phyloP scores from a whole-genome alignment of 2,888 invertebrate species.

The Acronicta alni region DNA sequence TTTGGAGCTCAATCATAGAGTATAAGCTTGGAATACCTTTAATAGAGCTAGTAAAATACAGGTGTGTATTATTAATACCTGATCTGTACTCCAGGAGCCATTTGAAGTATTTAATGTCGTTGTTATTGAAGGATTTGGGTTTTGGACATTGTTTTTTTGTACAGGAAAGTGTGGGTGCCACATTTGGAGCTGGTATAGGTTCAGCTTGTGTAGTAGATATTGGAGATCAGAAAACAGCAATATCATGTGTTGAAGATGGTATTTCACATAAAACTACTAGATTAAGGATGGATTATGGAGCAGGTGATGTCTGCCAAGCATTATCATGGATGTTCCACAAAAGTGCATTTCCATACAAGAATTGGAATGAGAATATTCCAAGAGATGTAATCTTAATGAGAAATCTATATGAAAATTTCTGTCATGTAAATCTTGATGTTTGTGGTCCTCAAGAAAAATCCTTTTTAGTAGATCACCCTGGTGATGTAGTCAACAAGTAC shows the following conservation, averaged over 20 bases:
- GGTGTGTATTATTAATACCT: conserved; percentile 96
- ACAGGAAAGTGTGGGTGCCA: conserved; percentile 91
- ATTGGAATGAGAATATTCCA: conserved; percentile 92
- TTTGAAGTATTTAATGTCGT: conserved; percentile 94
- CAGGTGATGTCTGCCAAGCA: conserved; percentile 96
- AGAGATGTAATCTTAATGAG: conserved; percentile 94
- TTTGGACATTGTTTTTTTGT: conserved; percentile 95
- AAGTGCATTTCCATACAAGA: conserved; percentile 96
- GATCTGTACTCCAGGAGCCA: conserved; percentile 96
- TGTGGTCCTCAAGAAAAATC: conserved; percentile 96
- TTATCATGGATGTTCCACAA: conserved; percentile 96
- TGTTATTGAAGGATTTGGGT: conserved; percentile 94
- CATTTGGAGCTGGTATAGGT: conserved; percentile 86
- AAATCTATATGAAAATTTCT: conserved; percentile 96
- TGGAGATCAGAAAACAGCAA: conserved; percentile 98
- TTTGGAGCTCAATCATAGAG: conserved; percentile 95
- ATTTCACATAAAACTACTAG: conserved; percentile 97
- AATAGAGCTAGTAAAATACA: conserved; percentile 92
- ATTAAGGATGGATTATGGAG: conserved; percentile 95
- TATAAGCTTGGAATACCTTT: conserved; percentile 93
- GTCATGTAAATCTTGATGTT: conserved; percentile 96
- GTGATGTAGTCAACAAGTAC: conserved; percentile 91
- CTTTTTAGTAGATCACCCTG: conserved; percentile 93
- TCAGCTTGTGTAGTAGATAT: conserved; percentile 98
- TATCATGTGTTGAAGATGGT: conserved; percentile 98